These are phyloP conservation scores for Drosophila neonasuta DNA, from an alignment of 2,888 invertebrate genomes.

Conservation along the genomic window DNA sequence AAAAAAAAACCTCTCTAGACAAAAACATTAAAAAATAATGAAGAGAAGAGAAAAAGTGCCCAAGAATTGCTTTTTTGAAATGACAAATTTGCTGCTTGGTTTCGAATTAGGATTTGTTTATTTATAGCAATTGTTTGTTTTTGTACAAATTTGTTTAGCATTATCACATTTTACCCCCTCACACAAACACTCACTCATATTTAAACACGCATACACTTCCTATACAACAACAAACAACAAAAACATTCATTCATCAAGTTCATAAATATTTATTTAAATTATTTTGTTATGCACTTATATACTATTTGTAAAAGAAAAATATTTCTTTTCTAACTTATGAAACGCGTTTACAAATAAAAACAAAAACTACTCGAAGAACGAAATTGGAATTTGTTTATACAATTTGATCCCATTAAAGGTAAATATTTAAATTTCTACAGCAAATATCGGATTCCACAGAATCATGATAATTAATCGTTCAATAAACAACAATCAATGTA, in stretches of 20 bases:
- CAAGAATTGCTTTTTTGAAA: constrained; percentile 44
- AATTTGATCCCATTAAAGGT: neutral
- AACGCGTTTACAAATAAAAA: constrained; percentile 60
- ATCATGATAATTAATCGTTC: no score
- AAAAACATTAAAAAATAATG: constrained; percentile 1
- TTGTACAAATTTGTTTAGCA: constrained; percentile 56
- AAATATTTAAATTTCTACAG: no score
- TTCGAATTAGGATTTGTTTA: constrained; percentile 49
- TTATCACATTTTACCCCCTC: constrained; percentile 24
- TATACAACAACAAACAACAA: neutral
- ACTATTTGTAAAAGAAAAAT: constrained; percentile 22
- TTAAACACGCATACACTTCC: neutral
- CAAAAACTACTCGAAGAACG: constrained; percentile 26
- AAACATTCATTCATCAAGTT: constrained; percentile 32
- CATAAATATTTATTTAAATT: constrained; percentile 67
- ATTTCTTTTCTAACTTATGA: constrained; percentile 47
- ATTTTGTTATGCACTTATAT: constrained; percentile 68
- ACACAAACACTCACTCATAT: neutral
- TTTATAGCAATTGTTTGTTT: constrained; percentile 40
- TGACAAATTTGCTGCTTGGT: constrained; percentile 6
- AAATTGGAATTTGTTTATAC: neutral
- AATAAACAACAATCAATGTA: no score
- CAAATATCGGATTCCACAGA: no score
- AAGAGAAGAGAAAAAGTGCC: constrained; percentile 57
- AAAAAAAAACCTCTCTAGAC: neutral